phyloP scores from a whole-genome alignment of 2,113 vertebrate species.

The Psilopsiagon aymara region DNA sequence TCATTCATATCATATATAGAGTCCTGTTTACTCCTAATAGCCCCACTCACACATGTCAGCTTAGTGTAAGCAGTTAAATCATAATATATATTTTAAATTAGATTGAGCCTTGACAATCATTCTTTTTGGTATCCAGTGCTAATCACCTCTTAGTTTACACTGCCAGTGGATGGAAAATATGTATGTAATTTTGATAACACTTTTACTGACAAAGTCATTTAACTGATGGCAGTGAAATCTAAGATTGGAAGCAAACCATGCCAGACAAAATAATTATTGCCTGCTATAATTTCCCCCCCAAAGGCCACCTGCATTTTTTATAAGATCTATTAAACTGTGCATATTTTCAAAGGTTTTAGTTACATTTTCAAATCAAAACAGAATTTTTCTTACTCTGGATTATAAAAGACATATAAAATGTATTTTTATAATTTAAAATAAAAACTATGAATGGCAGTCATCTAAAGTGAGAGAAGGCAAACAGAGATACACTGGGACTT shows the following conservation, averaged over 20 bases:
- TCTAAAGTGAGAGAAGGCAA: background rate
- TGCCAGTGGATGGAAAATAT: background rate
- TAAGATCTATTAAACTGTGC: constrained; percentile 14
- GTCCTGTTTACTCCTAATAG: constrained; percentile 12
- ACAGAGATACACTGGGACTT: background rate
- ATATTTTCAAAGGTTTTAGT: constrained; percentile 1
- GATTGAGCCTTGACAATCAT: background rate
- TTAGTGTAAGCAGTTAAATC: constrained; percentile 7
- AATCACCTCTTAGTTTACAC: background rate
- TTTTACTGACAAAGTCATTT: constrained; percentile 21
- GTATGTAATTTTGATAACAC: constrained; percentile 6
- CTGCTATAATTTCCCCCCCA: background rate
- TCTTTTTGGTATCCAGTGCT: background rate
- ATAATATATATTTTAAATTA: constrained; percentile 6
- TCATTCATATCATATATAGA: background rate
- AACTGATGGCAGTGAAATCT: constrained; percentile 28
- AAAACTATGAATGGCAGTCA: background rate
- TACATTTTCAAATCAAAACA: constrained; percentile 32
- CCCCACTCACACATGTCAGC: background rate
- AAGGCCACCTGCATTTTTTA: constrained; percentile 32
- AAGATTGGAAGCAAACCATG: constrained; percentile 24
- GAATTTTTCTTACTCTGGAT: background rate
- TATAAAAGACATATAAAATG: constrained; percentile 16
- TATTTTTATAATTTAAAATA: background rate
- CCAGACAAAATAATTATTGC: constrained; percentile 36